phyloP scores from a whole-genome alignment of 2,888 invertebrate genomes.

The Onchidella celtica region DNA sequence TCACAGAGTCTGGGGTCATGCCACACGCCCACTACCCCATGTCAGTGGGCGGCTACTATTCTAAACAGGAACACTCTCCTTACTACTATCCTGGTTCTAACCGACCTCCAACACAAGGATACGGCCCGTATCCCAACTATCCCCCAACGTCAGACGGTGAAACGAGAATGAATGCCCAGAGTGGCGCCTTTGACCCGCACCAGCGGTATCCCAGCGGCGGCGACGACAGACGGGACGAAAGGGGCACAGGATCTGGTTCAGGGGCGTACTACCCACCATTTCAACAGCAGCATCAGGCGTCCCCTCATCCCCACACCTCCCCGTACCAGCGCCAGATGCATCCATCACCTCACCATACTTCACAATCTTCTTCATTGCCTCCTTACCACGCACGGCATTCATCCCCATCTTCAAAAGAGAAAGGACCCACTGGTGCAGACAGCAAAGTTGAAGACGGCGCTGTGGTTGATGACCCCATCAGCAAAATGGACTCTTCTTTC shows the following conservation, averaged over 20 bases:
- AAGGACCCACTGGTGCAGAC: neutral
- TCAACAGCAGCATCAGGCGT: neutral
- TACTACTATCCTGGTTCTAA: slow-evolving; percentile 7
- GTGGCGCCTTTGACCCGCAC: neutral
- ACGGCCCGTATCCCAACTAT: neutral
- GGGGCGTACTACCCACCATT: neutral
- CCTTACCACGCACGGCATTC: neutral
- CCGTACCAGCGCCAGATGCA: slow-evolving; percentile 2
- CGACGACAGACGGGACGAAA: neutral
- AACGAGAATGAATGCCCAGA: neutral
- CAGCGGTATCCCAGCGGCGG: neutral
- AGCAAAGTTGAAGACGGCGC: neutral
- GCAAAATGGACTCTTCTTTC: neutral
- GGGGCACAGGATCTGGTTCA: neutral
- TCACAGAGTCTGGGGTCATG: slow-evolving; percentile 1
- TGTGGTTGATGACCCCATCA: neutral
- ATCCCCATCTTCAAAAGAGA: neutral
- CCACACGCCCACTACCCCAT: slow-evolving; percentile 6
- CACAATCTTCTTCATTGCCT: neutral
- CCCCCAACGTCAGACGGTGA: neutral
- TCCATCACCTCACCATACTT: neutral
- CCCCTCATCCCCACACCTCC: neutral
- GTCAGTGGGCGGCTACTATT: neutral
- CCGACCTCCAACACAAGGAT: neutral
- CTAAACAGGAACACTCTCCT: slow-evolving; percentile 10